Base-by-base conservation (phyloP, 2,797 vertebrate genomes). In the Sebastes dallii region DNA sequence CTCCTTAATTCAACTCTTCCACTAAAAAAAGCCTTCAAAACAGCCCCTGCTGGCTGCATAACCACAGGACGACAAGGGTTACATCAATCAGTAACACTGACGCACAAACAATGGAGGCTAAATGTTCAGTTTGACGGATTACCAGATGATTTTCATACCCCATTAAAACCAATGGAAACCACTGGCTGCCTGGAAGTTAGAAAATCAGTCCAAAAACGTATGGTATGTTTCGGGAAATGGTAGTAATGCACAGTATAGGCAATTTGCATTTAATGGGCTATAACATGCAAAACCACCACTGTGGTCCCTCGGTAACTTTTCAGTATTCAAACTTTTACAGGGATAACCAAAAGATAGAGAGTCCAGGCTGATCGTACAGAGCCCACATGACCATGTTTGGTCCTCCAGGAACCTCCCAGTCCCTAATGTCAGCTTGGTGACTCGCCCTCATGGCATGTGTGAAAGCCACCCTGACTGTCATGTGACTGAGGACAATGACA, bases 401-500 rank as follows among this genome's bases (percentile, higher is more conserved):
- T 87, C 78, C 80, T 89, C 78, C 77, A 75, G 76, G 73, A 87
- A 55, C 84, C 74, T 88, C 77, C 59, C 71, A 50, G 81, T 80
- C 85, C 83, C 89, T 84, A 90, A 92, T 90, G 90, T 90, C 91
- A 91, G 86, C 59, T 66, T 18, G 42, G 86, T 94, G 93, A 94
- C 93, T 93, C 75, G 82, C 75, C 84, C 78, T 84, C 75, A 81
- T 89, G 92, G 92, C 88, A 94, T 94, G 92, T 88, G 88, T 91
- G 86, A 92, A 94, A 92, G 88, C 92, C 86, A 91, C 83, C 77
- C 88, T 81, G 85, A 82, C 75, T 75, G 82, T 92, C 88, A 92
- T 88, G 89, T 92, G 92, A 92, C 89, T 71, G 65, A 71, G 78
- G 86, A 93, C 90, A 94, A 93, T 91, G 92, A 92, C 91, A 94